Percentiles rank a stretch among this genome's conserved stretches.
These are phyloP conservation scores for Eretmocerus hayati DNA, from an alignment of 2,888 invertebrate species.

Conservation along the genomic window DNA sequence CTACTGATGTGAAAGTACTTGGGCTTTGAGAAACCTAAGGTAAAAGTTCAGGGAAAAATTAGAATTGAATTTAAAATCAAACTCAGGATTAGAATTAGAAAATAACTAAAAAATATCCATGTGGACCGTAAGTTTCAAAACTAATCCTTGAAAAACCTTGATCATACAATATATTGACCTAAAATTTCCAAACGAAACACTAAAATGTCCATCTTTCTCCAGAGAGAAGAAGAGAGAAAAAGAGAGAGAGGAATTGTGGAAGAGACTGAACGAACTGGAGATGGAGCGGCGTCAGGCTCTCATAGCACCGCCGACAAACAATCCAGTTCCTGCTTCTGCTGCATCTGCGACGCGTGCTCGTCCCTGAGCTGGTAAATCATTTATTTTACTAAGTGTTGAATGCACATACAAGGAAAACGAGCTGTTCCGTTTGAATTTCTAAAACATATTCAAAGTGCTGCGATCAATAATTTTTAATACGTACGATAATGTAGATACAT, in stretches of 20 bases:
- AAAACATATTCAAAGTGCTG: conserved; percentile 18
- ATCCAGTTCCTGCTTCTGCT: conserved; percentile 43
- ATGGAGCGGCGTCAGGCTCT: conserved; percentile 45
- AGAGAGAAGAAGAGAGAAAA: conserved; percentile 94
- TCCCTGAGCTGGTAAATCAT: conserved; percentile 43
- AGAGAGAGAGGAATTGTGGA: conserved; percentile 97
- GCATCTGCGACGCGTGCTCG: conserved; percentile 43
- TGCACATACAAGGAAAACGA: conserved; percentile 14
- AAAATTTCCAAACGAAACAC: too few species aligned
- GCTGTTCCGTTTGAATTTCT: conserved; percentile 8
- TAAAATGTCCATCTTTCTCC: too few species aligned
- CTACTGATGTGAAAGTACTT: too few species aligned
- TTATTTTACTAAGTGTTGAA: conserved; percentile 18
- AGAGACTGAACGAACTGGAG: conserved; percentile 86
- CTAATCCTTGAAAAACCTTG: too few species aligned
- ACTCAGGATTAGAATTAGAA: too few species aligned
- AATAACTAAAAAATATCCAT: too few species aligned
- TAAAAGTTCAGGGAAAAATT: too few species aligned
- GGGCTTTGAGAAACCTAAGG: too few species aligned
- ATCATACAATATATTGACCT: too few species aligned
- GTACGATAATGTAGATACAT: conserved; percentile 18
- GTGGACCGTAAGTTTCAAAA: too few species aligned
- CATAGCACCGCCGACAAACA: conserved; percentile 32
- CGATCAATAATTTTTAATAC: conserved; percentile 16
- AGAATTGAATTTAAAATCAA: too few species aligned